phyloP scores from a whole-genome alignment of 2,888 invertebrate genomes.

The Keiferia lycopersicella region DNA sequence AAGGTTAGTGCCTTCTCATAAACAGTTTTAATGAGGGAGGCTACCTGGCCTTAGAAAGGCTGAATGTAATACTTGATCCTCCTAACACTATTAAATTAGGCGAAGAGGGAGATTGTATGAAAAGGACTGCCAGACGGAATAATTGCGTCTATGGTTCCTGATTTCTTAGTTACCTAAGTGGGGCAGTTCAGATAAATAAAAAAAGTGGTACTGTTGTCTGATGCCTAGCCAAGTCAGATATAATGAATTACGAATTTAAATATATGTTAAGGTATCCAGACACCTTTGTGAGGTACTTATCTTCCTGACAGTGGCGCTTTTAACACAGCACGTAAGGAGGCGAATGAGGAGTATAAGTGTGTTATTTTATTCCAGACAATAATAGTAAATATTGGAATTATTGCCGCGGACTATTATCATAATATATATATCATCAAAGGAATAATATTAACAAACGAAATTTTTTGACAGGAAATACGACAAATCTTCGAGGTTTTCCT shows the following conservation, averaged over 20 bases:
- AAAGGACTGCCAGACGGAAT: constrained; percentile 5
- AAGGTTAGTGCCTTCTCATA: constrained; percentile 24
- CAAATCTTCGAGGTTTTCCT: neutral
- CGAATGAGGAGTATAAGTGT: too few species aligned
- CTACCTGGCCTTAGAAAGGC: neutral
- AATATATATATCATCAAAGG: neutral
- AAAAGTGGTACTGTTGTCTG: too few species aligned
- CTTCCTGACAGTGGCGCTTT: too few species aligned
- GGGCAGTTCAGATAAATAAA: too few species aligned
- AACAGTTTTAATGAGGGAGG: constrained; percentile 18
- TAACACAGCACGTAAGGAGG: too few species aligned
- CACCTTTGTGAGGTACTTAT: too few species aligned
- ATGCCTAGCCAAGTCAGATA: too few species aligned
- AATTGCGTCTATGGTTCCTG: neutral
- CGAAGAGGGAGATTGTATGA: constrained; percentile 3
- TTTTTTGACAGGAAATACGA: neutral
- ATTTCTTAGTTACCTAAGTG: too few species aligned
- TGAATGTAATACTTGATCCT: neutral
- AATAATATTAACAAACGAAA: neutral
- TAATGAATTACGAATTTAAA: too few species aligned
- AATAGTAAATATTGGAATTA: neutral
- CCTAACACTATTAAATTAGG: neutral
- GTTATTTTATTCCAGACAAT: too few species aligned
- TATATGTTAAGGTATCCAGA: too few species aligned
- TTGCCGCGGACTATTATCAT: neutral